A percentile compares a stretch with the other conserved stretches of the same genome.
Evolutionary conservation across 2,797 vertebrate species (phyloP).

Genomic region (Cuniculus paca): DNA sequence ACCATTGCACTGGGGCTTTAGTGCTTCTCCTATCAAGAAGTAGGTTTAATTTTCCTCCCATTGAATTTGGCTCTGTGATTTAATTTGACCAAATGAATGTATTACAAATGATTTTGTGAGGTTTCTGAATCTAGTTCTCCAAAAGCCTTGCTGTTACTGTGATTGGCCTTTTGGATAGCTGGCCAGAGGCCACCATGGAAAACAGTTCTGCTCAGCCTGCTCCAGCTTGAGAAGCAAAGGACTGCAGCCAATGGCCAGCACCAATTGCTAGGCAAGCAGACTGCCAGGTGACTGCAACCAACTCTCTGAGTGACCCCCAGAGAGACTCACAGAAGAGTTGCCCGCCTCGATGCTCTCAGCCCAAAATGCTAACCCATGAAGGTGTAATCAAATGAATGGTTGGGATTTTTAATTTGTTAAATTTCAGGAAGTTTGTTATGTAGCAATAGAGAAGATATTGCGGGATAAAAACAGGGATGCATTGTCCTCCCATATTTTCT

Average conservation of each 20-base stretch:
- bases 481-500: not conserved
- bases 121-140: not conserved
- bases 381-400: not conserved
- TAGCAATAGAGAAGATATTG: not conserved
- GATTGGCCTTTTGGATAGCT: not conserved
- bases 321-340: not conserved
- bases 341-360: not conserved
- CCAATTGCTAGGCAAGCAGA: not conserved
- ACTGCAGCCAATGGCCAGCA: not conserved
- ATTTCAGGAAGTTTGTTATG: not conserved
- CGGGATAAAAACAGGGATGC: not conserved
- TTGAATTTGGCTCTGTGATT: not conserved
- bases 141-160: not conserved
- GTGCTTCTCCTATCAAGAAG: not conserved
- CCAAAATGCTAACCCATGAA: not conserved
- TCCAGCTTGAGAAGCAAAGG: not conserved
- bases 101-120: not conserved
- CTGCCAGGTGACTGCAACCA: not conserved
- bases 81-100: not conserved
- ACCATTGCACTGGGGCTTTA: not conserved
- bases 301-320: not conserved
- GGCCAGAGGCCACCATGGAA: not conserved
- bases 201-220: not conserved
- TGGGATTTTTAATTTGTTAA: not conserved
- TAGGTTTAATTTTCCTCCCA: not conserved